Evolutionary conservation across 2,888 invertebrate genomes (phyloP).

Genomic region (Drosophila silvestris): DNA sequence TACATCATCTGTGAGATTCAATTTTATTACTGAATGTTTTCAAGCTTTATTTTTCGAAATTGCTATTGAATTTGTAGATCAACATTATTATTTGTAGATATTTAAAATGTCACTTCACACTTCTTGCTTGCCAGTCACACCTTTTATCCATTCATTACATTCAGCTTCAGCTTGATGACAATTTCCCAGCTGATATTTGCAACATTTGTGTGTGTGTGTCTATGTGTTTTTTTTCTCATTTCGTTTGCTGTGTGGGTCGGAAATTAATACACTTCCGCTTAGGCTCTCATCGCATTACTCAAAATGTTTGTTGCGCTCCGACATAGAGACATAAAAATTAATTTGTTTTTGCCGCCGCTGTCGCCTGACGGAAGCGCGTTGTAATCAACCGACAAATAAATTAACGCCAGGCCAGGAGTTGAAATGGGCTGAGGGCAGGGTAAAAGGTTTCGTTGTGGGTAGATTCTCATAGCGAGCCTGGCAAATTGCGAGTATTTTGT

Average conservation of each 20-base stretch:
- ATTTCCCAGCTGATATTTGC: constrained; percentile 32
- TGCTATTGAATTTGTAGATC: too few species aligned
- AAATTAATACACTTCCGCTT: constrained; percentile 76
- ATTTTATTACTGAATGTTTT: too few species aligned
- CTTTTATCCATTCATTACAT: constrained; percentile 18
- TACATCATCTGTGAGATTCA: background rate
- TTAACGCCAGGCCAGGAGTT: constrained; percentile 57
- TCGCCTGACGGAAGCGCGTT: constrained; percentile 74
- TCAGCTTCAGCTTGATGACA: constrained; percentile 35
- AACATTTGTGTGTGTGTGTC: constrained; percentile 4
- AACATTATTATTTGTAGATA: background rate
- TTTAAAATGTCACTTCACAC: background rate
- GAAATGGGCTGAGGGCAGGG: constrained; percentile 2
- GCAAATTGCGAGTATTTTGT: constrained; percentile 67
- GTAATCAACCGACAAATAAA: constrained; percentile 80
- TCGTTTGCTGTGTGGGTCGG: constrained; percentile 46
- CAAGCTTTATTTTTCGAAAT: too few species aligned
- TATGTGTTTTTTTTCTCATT: constrained; percentile 4
- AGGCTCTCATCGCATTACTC: constrained; percentile 64
- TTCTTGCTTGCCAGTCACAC: background rate
- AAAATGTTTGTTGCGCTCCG: constrained; percentile 55
- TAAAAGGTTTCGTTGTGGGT: constrained; percentile 30
- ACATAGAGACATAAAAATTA: constrained; percentile 72
- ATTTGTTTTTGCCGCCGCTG: constrained; percentile 70
- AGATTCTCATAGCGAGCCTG: constrained; percentile 28